Conservation (phyloP, 2,113 vertebrate genomes). For the Pipra filicauda region DNA sequence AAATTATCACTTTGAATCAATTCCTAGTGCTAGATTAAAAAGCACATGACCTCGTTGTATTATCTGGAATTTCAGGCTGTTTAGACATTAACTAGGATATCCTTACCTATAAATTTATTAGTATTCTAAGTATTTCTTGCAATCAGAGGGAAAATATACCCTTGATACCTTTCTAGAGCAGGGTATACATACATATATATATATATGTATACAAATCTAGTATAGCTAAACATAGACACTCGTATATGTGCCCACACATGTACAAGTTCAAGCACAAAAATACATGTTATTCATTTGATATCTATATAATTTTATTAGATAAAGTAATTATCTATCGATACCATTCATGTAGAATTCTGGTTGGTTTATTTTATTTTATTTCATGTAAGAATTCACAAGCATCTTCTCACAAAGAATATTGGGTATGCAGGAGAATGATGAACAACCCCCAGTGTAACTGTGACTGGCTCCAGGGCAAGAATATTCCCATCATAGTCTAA, state of each 20-base stretch:
- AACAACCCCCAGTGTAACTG: background rate
- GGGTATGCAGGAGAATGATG: background rate
- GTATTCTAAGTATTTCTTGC: background rate
- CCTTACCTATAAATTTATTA: background rate
- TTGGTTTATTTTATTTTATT: background rate
- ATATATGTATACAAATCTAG: background rate
- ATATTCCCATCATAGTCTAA: background rate
- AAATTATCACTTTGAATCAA: background rate
- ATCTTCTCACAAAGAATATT: background rate
- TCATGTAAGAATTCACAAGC: background rate
- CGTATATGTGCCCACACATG: accelerated
- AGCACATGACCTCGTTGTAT: background rate
- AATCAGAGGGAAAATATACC: background rate
- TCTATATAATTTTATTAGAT: background rate
- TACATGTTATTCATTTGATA: background rate
- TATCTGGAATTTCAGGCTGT: background rate
- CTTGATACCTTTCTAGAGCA: background rate
- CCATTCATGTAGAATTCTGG: background rate
- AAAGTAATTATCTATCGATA: background rate
- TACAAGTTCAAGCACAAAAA: background rate
- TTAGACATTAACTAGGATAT: background rate
- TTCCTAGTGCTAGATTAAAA: background rate
- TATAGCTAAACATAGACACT: background rate
- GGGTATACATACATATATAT: too few species aligned
- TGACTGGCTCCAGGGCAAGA: background rate